Conservation (phyloP, 2,113 vertebrate genomes). For the Piaya cayana region DNA sequence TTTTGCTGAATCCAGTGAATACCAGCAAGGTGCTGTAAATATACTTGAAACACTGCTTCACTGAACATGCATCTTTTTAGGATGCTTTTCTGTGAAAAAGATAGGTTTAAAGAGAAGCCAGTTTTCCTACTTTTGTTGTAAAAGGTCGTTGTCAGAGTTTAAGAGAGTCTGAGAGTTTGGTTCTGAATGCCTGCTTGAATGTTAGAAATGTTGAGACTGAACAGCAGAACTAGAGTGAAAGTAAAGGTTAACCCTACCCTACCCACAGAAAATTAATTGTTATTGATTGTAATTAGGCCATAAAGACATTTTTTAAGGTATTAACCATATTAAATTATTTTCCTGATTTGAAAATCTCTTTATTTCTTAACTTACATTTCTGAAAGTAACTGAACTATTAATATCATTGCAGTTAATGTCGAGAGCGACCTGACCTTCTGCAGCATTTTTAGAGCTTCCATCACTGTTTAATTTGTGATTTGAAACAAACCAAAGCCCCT, state of each 20-base stretch:
- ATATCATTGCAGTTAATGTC: neutral
- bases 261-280: neutral
- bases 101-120: neutral
- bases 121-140: neutral
- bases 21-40: neutral
- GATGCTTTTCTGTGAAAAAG: neutral
- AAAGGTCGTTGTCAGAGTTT: neutral
- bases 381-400: neutral
- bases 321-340: neutral
- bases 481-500: neutral
- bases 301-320: neutral
- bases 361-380: neutral
- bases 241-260: neutral
- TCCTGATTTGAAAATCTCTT: neutral
- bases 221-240: neutral
- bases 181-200: neutral
- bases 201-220: neutral
- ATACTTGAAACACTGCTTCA: neutral
- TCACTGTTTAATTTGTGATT: neutral
- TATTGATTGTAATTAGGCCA: neutral
- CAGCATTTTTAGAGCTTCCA: neutral
- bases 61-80: neutral
- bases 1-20: neutral
- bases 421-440: neutral
- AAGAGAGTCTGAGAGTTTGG: neutral